Conservation (phyloP, 2,888 invertebrate genomes). For the Synanthedon formicaeformis region DNA sequence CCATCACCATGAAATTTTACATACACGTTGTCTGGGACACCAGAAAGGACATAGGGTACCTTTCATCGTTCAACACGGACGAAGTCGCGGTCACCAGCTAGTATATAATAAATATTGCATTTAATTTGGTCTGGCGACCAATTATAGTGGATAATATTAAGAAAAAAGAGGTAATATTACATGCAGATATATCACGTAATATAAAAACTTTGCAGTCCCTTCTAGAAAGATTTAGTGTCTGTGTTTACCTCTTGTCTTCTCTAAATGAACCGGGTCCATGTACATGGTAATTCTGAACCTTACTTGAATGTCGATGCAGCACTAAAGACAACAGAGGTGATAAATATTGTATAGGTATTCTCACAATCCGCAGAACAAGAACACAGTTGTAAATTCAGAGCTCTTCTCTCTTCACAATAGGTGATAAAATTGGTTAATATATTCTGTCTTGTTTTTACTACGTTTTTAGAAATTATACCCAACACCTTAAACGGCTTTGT, state of each 20-base stretch:
- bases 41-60: too few species aligned
- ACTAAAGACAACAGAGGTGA: slow-evolving; percentile 29
- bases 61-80: too few species aligned
- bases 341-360: slow-evolving; percentile 35
- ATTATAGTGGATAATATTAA: too few species aligned
- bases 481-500: too few species aligned
- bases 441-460: neutral
- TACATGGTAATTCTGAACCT: slow-evolving; percentile 56
- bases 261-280: slow-evolving; percentile 48
- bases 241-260: slow-evolving; percentile 24
- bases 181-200: too few species aligned
- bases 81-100: too few species aligned
- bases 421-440: neutral
- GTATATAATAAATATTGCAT: too few species aligned
- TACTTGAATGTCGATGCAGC: slow-evolving; percentile 47
- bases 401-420: neutral
- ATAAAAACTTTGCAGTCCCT: slow-evolving; percentile 2
- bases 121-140: too few species aligned
- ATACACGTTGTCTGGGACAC: too few species aligned
- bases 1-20: too few species aligned
- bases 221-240: slow-evolving; percentile 16
- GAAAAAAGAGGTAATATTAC: too few species aligned
- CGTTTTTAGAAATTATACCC: neutral
- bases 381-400: neutral
- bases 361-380: neutral